phyloP scores from a whole-genome alignment of 2,113 vertebrate genomes.

The Eulemur rufifrons region DNA sequence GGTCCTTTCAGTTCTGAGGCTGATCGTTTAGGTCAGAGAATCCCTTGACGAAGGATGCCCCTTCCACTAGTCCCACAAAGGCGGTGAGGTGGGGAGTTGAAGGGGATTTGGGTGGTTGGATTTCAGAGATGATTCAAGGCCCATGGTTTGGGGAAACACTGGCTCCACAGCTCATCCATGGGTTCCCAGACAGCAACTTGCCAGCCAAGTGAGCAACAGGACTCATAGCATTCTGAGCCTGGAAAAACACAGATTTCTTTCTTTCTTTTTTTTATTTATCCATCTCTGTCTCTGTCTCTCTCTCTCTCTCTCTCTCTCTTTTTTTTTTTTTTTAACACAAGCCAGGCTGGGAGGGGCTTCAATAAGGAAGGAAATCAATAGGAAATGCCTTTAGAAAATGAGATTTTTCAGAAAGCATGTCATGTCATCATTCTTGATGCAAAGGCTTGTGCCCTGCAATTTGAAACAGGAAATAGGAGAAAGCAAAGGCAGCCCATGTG shows the following conservation, averaged over 20 bases:
- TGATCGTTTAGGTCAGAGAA: background rate
- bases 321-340: background rate
- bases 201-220: background rate
- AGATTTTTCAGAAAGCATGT: conserved; percentile 55
- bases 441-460: conserved; percentile 1
- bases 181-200: background rate
- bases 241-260: conserved; percentile 24
- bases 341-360: conserved; percentile 17
- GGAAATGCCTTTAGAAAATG: conserved; percentile 76
- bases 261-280: background rate
- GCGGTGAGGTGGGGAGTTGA: background rate
- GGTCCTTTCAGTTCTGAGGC: background rate
- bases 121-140: background rate
- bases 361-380: conserved; percentile 72
- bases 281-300: too few species aligned
- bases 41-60: background rate
- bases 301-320: background rate
- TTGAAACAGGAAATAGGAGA: conserved; percentile 58
- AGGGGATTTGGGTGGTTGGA: background rate
- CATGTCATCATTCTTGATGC: conserved; percentile 53
- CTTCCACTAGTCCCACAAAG: background rate
- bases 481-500: background rate
- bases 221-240: background rate
- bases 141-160: background rate
- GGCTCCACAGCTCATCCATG: background rate